A percentile compares a stretch with the other conserved stretches of the same genome.
These are phyloP conservation scores for Diachasmimorpha longicaudata DNA, from an alignment of 1,140 invertebrate species.

Conservation along the genomic window DNA sequence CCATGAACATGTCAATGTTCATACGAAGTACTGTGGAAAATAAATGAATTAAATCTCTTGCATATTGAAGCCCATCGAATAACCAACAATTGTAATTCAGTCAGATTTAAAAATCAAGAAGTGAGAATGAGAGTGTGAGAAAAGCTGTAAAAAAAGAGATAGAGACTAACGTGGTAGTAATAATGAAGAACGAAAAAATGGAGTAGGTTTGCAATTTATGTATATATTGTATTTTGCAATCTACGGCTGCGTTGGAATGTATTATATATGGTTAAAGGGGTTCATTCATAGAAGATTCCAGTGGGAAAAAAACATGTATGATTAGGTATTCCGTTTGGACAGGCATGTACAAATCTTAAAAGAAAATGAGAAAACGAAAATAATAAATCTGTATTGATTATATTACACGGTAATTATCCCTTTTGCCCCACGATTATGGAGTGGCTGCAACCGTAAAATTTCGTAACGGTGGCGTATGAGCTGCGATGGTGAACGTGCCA, in stretches of 20 bases:
- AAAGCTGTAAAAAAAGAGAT: conserved; percentile 5
- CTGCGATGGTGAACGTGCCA: too few species aligned
- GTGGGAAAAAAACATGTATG: not conserved
- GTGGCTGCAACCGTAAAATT: too few species aligned
- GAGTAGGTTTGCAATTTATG: conserved; percentile 41
- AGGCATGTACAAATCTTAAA: conserved; percentile 50
- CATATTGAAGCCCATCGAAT: not conserved
- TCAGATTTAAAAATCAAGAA: not conserved
- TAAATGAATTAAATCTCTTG: not conserved
- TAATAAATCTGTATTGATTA: conserved; percentile 41
- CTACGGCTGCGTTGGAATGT: conserved; percentile 52
- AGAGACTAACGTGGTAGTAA: conserved; percentile 36
- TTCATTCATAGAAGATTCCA: not conserved
- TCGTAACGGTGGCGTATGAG: too few species aligned
- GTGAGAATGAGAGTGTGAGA: not conserved
- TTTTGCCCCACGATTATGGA: too few species aligned
- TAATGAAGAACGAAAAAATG: conserved; percentile 37
- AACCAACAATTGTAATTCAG: not conserved
- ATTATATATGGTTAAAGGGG: conserved; percentile 48
- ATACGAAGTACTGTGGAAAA: not conserved
- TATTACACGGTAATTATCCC: too few species aligned
- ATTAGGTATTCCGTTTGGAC: not conserved
- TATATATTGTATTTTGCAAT: conserved; percentile 54
- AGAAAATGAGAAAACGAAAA: conserved; percentile 35
- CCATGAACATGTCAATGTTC: not conserved